These are phyloP conservation scores for Drosophila punjabiensis DNA, from an alignment of 1,140 invertebrate genomes.

Conservation along the genomic window DNA sequence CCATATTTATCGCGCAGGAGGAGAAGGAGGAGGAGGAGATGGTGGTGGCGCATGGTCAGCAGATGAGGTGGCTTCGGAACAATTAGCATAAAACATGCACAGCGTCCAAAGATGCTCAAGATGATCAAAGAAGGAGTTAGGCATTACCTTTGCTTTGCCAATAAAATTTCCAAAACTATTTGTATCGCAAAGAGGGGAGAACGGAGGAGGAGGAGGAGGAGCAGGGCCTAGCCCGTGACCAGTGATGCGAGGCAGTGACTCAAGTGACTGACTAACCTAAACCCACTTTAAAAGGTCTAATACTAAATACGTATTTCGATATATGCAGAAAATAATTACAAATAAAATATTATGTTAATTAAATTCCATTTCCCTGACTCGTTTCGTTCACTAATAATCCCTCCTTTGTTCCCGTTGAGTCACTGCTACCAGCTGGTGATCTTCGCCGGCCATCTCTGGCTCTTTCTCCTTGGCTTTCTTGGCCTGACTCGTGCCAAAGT, in stretches of 20 bases:
- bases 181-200: slow-evolving; percentile 14
- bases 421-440: slow-evolving; percentile 17
- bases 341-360: too few relatives aligned
- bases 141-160: slow-evolving; percentile 41
- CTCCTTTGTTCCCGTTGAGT: slow-evolving; percentile 11
- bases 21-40: too few relatives aligned
- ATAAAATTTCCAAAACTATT: slow-evolving; percentile 71
- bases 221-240: slow-evolving; percentile 24
- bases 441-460: slow-evolving; percentile 24
- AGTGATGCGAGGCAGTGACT: slow-evolving; percentile 46
- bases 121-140: slow-evolving; percentile 17
- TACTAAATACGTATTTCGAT: neutral
- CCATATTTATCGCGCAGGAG: slow-evolving; percentile 61
- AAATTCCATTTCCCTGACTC: neutral
- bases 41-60: neutral
- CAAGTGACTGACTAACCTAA: slow-evolving; percentile 31
- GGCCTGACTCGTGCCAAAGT: slow-evolving; percentile 69
- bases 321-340: too few relatives aligned
- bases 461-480: slow-evolving; percentile 20
- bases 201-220: slow-evolving; percentile 24
- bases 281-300: slow-evolving; percentile 11
- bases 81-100: slow-evolving; percentile 72
- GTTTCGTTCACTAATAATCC: neutral
- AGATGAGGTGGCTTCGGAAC: slow-evolving; percentile 39
- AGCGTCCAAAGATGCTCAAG: slow-evolving; percentile 9